These are phyloP conservation scores for Zoroaster sp. DNA, from an alignment of 53 echinoderm and acorn worm genomes.

Conservation along the genomic window DNA sequence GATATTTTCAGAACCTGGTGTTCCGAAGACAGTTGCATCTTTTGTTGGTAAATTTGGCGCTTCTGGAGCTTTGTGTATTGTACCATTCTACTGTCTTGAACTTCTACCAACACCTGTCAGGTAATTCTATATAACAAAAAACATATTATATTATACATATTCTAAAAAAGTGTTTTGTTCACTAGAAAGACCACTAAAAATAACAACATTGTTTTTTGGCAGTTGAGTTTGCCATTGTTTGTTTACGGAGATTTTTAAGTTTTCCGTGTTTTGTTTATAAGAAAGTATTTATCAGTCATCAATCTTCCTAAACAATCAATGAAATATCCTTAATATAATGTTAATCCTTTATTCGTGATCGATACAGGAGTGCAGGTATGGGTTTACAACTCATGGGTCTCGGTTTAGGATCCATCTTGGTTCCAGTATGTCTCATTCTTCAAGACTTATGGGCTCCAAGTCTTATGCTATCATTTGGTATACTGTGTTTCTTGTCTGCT, in stretches of 20 bases:
- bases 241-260: too few relatives aligned
- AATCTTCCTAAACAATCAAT: too few relatives aligned
- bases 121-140: too few relatives aligned
- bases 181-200: too few relatives aligned
- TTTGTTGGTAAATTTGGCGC: conserved; percentile 65
- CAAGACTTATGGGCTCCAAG: neutral
- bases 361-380: neutral
- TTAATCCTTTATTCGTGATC: neutral
- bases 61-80: conserved; percentile 57
- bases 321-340: too few relatives aligned
- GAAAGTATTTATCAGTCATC: too few relatives aligned
- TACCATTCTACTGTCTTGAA: conserved; percentile 61
- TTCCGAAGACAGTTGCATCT: conserved; percentile 58
- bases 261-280: too few relatives aligned
- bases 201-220: too few relatives aligned
- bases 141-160: too few relatives aligned
- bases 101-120: conserved; percentile 66
- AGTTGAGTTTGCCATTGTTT: too few relatives aligned
- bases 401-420: neutral
- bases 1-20: conserved; percentile 51
- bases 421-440: neutral
- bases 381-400: neutral
- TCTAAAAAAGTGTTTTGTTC: too few relatives aligned
- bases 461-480: neutral
- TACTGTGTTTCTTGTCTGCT: neutral